These are phyloP conservation scores for Salvelinus fontinalis DNA, from an alignment of 2,113 vertebrate species.

Conservation along the genomic window DNA sequence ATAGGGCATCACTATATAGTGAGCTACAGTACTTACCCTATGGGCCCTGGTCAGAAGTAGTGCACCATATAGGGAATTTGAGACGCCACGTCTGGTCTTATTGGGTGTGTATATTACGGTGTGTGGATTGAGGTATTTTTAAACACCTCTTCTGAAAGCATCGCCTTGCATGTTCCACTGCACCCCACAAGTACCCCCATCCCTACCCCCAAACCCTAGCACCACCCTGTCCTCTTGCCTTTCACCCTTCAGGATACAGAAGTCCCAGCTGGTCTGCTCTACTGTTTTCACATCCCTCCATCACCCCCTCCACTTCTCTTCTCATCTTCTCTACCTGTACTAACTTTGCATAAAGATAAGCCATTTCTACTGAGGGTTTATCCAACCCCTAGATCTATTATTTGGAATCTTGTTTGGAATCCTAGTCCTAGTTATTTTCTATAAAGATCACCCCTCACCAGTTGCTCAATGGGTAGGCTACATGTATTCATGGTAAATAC, in stretches of 20 bases:
- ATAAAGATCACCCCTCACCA: not conserved
- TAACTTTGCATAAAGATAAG: slow-evolving; percentile 14
- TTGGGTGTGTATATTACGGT: no score
- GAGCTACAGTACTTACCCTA: no score
- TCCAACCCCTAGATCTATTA: not conserved
- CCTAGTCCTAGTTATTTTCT: no score
- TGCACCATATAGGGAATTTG: not conserved
- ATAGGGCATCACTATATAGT: no score
- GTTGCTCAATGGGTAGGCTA: not conserved
- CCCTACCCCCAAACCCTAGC: not conserved
- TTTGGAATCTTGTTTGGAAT: not conserved
- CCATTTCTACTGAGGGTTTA: not conserved
- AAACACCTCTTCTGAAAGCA: not conserved
- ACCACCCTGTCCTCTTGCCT: slow-evolving; percentile 21
- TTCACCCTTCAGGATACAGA: not conserved
- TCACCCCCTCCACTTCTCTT: not conserved
- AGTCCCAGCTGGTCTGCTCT: not conserved
- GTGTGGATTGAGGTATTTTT: not conserved
- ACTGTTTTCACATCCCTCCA: not conserved
- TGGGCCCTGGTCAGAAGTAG: not conserved
- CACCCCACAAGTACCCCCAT: slow-evolving; percentile 4
- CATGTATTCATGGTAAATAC: not conserved
- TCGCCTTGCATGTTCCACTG: not conserved
- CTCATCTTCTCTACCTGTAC: not conserved
- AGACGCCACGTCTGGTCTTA: no score